phyloP scores from a whole-genome alignment of 2,888 invertebrate species.

The Abscondita cerata region DNA sequence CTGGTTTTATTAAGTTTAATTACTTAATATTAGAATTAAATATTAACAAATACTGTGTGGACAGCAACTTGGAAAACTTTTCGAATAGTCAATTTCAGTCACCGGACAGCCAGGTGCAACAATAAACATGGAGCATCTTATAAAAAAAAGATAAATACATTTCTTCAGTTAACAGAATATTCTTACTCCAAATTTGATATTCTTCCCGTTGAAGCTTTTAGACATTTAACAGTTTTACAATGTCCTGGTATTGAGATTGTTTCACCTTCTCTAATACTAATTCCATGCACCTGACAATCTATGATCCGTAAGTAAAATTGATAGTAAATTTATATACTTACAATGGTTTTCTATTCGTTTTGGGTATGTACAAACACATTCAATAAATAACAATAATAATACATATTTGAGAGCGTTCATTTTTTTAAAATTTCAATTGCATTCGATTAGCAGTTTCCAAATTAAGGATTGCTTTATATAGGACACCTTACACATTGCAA shows the following conservation, averaged over 20 bases:
- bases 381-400: not conserved
- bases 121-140: constrained; percentile 5
- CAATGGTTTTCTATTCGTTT: not conserved
- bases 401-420: not conserved
- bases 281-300: constrained; percentile 1
- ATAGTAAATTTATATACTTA: not conserved
- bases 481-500: not conserved
- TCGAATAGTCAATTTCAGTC: not conserved
- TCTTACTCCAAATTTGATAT: constrained; percentile 1
- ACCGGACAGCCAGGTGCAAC: not conserved
- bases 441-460: not conserved
- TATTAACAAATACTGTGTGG: not conserved
- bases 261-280: constrained; percentile 12
- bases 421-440: not conserved
- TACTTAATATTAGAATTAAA: no score
- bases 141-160: not conserved
- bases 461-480: not conserved
- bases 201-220: not conserved
- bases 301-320: not conserved
- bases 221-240: constrained; percentile 11
- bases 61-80: constrained; percentile 5
- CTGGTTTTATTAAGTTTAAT: no score
- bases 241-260: constrained; percentile 6
- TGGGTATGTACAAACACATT: not conserved
- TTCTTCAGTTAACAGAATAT: not conserved